Evolutionary conservation across 2,113 vertebrate genomes (phyloP), one percentile per base, ranked within the genome.

Genomic region (Osmerus eperlanus): DNA sequence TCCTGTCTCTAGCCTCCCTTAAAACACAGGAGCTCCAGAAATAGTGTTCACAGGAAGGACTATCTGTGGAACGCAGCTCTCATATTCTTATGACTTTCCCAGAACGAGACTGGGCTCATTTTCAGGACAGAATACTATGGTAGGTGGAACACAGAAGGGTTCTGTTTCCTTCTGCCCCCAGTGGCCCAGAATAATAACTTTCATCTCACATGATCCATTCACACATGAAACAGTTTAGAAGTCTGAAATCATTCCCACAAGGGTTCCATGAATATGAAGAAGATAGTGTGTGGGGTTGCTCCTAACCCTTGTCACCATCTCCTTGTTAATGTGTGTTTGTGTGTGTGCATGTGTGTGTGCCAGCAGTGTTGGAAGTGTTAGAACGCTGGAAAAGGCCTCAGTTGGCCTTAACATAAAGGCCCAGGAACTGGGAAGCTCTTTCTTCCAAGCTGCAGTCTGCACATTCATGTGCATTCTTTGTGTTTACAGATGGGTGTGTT

Each of bases 1-100:
- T 73, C 67, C 66, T 76, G 68, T 61, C 62, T 36, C 16, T 23
- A 47, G 70, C 21, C 51, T 71, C 59, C 19, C 55, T 68, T 18
- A 64, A 72, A 79, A 65, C 68, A 61, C 55, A 71, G 18, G 32
- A 79, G 73, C 62, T 82, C 80, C 78, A 77, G 65, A 78, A 84
- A 84, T 80, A 84, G 75, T 68, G 64, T 64, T 51, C 67, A 68
- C 47, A 65, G 64, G 52, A 72, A 66, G 47, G 54, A 63, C 18
- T 65, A 19, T 52, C 53, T 68, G 56, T 71, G 58, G 72, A 83
- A 73, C 54, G 81, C 53, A 73, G 11, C 5, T n/a, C 18, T n/a
- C 32, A n/a, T 60, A 21, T 19, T 54, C 18, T 71, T 77, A 78
- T 78, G 60, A 74, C 54, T 65, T 84, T 78, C 71, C 62, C 74